These are phyloP conservation scores for Drosophila paranaensis DNA, from an alignment of 2,888 invertebrate genomes.

Conservation along the genomic window DNA sequence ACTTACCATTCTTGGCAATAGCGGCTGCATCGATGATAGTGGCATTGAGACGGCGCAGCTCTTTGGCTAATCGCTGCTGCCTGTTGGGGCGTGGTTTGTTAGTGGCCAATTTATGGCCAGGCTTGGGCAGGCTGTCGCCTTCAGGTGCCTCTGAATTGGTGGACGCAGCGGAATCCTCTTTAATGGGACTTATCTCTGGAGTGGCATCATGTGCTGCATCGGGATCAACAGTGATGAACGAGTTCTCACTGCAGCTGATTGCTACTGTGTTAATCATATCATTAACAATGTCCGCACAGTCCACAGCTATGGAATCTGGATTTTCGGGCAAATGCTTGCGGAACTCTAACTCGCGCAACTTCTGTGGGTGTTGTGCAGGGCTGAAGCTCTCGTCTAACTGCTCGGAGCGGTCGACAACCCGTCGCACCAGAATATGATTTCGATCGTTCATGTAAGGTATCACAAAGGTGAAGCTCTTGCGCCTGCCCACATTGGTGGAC, in stretches of 20 bases:
- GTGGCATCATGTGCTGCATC: slow-evolving; percentile 39
- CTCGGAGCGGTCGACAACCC: slow-evolving; percentile 83
- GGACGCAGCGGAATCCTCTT: slow-evolving; percentile 23
- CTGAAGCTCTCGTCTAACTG: slow-evolving; percentile 74
- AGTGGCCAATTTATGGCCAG: slow-evolving; percentile 17
- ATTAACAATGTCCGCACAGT: slow-evolving; percentile 85
- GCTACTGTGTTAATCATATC: slow-evolving; percentile 87
- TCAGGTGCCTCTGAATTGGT: slow-evolving; percentile 19
- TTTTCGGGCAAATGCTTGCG: slow-evolving; percentile 48
- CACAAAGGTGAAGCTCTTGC: slow-evolving; percentile 86
- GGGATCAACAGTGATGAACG: slow-evolving; percentile 82
- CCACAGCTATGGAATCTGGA: slow-evolving; percentile 45
- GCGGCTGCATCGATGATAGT: slow-evolving; percentile 87
- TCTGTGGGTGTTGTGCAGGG: slow-evolving; percentile 35
- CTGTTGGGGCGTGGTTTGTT: slow-evolving; percentile 57
- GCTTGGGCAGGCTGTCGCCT: slow-evolving; percentile 5
- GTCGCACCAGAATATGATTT: slow-evolving; percentile 86
- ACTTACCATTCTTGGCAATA: slow-evolving; percentile 72
- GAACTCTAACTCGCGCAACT: slow-evolving; percentile 74
- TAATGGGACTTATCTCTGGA: slow-evolving; percentile 28
- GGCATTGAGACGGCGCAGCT: slow-evolving; percentile 88
- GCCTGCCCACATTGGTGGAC: slow-evolving; percentile 57
- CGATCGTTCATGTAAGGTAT: slow-evolving; percentile 87
- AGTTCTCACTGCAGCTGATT: slow-evolving; percentile 87
- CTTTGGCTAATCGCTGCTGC: slow-evolving; percentile 84